Evolutionary conservation across 2,888 invertebrate genomes (phyloP), one percentile per base, ranked within the genome.

Genomic region (Pteria penguin): DNA sequence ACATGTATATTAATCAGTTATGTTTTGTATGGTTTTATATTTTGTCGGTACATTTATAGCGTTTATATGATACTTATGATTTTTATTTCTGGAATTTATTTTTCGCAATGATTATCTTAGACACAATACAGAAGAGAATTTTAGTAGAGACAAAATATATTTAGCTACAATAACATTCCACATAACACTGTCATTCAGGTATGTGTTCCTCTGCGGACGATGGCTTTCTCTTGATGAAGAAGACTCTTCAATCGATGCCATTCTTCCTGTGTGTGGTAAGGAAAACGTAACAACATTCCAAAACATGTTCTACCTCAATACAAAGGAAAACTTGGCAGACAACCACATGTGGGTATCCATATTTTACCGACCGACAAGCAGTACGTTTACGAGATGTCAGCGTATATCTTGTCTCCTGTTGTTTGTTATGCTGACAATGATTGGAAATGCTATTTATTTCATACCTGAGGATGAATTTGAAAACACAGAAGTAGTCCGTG

Each of bases 311-410:
- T 79, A 72, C 54, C 31, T 77, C 24, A 83, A 85, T 70, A 80
- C 81, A 1, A 84, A 83, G 52, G 81, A 81, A 36, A 84, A 77
- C 22, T 62, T 85, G 18, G 81, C 85, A 22, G 84, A 85, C 8
- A 84, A 80, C 29, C 85, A 85, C 60, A 78, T 85, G 27, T 85
- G 85, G 85, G 63, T 85, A 8, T 83, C 85, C 2, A 82, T 85
- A 0, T 79, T 81, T 11, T 85, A 82, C 67, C 71, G 85, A 33
- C 85, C 85, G 29, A 75, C 76, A 14, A 79, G 76, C 52, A 85
- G 85, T 57, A 78, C 78, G 62, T 85, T 83, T 57, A 83, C 83
- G 2, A 70, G 85, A 31, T 73, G 77, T 14, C 85, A 85, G 60
- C 72, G 85, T 11, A 81, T 82, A 2, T 76, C 84, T 0, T 84